Evolutionary conservation across 2,113 vertebrate genomes (phyloP).

Genomic region (Neotragus pygmaeus): DNA sequence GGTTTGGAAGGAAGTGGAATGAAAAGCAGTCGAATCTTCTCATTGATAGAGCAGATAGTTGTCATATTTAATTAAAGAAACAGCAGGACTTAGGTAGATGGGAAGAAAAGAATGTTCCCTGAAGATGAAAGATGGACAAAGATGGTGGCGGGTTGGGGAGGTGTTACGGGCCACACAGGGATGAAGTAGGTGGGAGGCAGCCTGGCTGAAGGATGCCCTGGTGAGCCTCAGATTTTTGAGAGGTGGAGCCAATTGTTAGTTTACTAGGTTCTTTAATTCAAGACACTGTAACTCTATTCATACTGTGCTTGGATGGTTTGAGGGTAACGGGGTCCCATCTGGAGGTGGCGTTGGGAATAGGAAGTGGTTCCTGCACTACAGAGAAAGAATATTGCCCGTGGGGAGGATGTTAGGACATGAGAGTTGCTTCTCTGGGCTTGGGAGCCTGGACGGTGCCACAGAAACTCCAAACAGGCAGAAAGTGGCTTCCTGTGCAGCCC

Average conservation of each 20-base stretch:
- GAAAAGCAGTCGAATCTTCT: neutral
- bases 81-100: neutral
- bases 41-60: neutral
- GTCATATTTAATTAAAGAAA: neutral
- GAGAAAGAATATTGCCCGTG: fast-evolving
- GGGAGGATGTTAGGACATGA: neutral
- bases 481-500: neutral
- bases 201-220: neutral
- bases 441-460: neutral
- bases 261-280: neutral
- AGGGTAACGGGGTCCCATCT: too few species aligned
- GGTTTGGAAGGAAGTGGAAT: neutral
- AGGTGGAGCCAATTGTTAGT: neutral
- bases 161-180: neutral
- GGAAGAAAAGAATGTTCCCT: neutral
- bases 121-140: neutral
- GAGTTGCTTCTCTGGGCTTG: neutral
- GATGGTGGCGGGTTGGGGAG: too few species aligned
- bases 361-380: neutral
- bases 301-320: neutral
- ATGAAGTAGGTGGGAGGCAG: neutral
- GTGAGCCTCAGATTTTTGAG: neutral
- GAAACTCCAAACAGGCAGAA: neutral
- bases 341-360: too few species aligned
- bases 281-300: neutral